Base-by-base conservation (phyloP, 35 echinoderm and acorn worm genomes). In the Apostichopus parvimensis region DNA sequence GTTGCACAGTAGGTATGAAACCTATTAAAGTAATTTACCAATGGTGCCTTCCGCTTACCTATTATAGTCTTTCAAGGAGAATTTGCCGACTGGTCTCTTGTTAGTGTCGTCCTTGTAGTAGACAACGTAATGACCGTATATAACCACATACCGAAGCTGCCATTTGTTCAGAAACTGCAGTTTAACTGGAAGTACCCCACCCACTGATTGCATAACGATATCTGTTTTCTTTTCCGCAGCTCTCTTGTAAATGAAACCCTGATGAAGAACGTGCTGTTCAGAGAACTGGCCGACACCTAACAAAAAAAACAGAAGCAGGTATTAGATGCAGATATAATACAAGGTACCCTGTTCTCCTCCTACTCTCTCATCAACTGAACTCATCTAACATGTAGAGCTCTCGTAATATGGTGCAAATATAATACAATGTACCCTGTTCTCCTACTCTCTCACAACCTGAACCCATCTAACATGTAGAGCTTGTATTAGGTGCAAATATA, bases 221-320 rank as follows among this genome's bases (percentile, higher is more conserved):
- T 97, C 93, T 59, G 86, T 92, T 87, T 59, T 58, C 54, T 89
- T 89, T 14, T 97, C 91, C 28, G 92, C 78, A 56, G 93, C 93
- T 79, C 93, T 86, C 81, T 97, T 97, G 95, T 97, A 97, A 9
- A 94, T 79, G 78, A 97, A 97, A 10, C 95, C 95, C 60, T 88
- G 90, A 87, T 97, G 93, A 18, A 92, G 83, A 61, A 92, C 86
- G 54, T 94, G 70, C 77, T 81, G 45, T 4, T 90, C 91, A 12
- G 92, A 90, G 24, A 97, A 79, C 25, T 97, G 93, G 80, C 68
- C 52, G 54, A 92, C 93, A 93, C 95, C 95, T 97, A 17, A 13
- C 21, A 59, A 45, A 45, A 45, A 45, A 4, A 4, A 45, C 34
- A 45, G 2, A 45, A 45, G 34, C 34, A 45, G 34, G 34, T 45